phyloP scores from a whole-genome alignment of 2,797 vertebrate genomes.

The Tragelaphus eurycerus region DNA sequence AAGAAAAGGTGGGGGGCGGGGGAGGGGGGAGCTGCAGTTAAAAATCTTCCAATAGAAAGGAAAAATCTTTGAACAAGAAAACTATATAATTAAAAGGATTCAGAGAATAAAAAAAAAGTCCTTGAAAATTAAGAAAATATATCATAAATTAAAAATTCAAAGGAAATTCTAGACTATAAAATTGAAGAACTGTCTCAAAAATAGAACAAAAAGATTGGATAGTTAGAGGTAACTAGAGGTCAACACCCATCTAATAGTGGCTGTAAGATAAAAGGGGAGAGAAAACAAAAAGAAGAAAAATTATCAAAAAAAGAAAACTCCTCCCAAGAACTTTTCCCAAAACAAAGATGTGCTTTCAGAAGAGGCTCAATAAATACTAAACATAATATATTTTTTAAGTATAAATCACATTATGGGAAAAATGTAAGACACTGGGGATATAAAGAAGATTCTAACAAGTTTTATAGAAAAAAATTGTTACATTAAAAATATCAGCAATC shows the following conservation, averaged over 20 bases:
- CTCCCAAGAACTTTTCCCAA: neutral
- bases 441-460: neutral
- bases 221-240: neutral
- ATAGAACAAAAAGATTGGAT: neutral
- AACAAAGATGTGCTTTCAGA: neutral
- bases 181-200: neutral
- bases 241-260: neutral
- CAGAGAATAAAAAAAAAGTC: neutral
- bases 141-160: neutral
- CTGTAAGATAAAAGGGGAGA: neutral
- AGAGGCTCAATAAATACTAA: neutral
- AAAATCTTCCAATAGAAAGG: slow-evolving; percentile 3
- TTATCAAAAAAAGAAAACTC: neutral
- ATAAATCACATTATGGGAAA: neutral
- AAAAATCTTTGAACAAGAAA: neutral
- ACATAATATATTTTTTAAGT: neutral
- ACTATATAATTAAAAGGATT: neutral
- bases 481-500: neutral
- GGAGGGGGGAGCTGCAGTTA: neutral
- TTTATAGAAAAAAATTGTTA: neutral
- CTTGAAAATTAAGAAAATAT: slow-evolving; percentile 20
- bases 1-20: neutral
- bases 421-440: neutral
- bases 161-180: neutral
- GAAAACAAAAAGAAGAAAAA: neutral